Conservation (phyloP, 1,140 invertebrate species). For the Tetramorium parvispinum region DNA sequence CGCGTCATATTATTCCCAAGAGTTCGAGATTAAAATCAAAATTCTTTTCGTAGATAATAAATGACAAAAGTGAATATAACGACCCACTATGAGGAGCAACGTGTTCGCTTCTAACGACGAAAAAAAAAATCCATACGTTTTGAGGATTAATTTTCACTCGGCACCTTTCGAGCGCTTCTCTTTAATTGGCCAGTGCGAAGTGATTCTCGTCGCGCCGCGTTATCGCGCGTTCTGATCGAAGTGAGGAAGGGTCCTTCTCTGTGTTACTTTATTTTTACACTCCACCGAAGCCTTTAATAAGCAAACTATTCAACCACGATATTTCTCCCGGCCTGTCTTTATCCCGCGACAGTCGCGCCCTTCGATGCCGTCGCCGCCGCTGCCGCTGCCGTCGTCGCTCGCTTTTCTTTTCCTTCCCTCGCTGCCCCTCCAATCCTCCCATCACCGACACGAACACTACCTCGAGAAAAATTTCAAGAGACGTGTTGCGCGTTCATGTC, state of each 20-base stretch:
- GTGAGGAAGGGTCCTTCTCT: conserved; percentile 1
- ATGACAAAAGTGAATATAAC: too few species aligned
- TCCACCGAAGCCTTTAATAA: conserved; percentile 24
- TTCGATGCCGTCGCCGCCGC: conserved; percentile 3
- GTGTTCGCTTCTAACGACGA: not conserved
- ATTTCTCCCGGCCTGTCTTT: conserved; percentile 34
- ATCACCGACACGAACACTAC: conserved; percentile 36
- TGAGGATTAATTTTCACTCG: not conserved
- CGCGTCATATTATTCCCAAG: not conserved
- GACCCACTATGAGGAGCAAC: not conserved
- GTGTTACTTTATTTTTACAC: conserved; percentile 30
- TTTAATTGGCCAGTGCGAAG: conserved; percentile 22
- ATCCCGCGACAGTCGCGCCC: conserved; percentile 32
- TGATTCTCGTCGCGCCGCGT: not conserved
- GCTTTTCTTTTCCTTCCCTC: not conserved
- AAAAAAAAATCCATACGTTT: not conserved
- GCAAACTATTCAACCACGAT: conserved; percentile 31
- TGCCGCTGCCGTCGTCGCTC: not conserved
- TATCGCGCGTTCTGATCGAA: not conserved
- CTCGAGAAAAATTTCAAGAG: conserved; percentile 29
- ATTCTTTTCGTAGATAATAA: not conserved
- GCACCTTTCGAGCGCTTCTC: not conserved
- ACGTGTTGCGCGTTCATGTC: conserved; percentile 25
- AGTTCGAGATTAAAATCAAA: not conserved
- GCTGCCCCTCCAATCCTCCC: not conserved